phyloP scores from a whole-genome alignment of 53 echinoderm and acorn worm species.

The Echinarachnius parma region DNA sequence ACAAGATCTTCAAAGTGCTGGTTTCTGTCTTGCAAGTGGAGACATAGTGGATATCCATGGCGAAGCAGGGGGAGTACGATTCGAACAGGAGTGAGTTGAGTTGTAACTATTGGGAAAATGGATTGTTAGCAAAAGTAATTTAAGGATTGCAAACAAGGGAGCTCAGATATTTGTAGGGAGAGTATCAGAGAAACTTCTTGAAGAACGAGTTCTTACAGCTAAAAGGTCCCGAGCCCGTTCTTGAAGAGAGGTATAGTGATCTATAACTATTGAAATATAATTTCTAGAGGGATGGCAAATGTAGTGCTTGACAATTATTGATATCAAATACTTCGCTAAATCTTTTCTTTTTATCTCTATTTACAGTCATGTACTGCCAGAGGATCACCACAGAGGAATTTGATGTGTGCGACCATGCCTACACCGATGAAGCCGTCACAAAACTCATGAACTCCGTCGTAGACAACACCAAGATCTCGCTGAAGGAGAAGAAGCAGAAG shows the following conservation, averaged over 20 bases:
- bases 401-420: constrained; percentile 18
- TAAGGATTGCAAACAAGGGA: no score
- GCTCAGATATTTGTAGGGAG: no score
- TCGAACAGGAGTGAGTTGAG: constrained; percentile 34
- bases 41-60: constrained; percentile 32
- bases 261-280: no score
- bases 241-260: no score
- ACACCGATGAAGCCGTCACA: constrained; percentile 52
- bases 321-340: no score
- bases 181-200: no score
- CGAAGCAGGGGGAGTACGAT: constrained; percentile 49
- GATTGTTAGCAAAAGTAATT: no score
- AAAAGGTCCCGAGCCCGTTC: constrained; percentile 61
- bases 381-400: constrained; percentile 58
- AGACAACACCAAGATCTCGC: constrained; percentile 69
- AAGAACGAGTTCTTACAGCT: constrained; percentile 54
- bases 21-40: constrained; percentile 50
- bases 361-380: constrained; percentile 60
- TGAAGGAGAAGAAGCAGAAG: constrained; percentile 89
- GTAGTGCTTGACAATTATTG: no score
- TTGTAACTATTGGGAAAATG: no score
- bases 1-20: constrained; percentile 62
- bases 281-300: no score
- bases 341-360: background rate
- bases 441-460: constrained; percentile 82